Percentiles rank a stretch among this genome's conserved stretches.
phyloP scores from a whole-genome alignment of 2,888 invertebrate species.

The Noctuana brunneofusca region DNA sequence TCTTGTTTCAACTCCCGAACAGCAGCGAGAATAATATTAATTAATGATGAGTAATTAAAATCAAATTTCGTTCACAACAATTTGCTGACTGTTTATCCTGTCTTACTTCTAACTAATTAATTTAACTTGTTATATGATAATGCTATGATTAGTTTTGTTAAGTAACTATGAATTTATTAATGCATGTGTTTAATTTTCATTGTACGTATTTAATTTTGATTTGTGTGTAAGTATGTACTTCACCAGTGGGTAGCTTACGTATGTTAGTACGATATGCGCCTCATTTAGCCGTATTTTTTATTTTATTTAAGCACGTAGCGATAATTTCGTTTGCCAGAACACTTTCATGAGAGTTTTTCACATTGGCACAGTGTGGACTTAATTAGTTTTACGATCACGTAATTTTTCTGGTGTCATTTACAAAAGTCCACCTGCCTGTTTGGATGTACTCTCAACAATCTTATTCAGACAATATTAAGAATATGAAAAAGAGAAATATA shows the following conservation, averaged over 20 bases:
- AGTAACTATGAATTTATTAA: neutral
- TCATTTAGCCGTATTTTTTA: conserved; percentile 43
- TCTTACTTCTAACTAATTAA: neutral
- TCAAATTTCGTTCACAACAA: neutral
- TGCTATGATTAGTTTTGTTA: neutral
- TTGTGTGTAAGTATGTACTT: neutral
- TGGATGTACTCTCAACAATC: conserved; percentile 21
- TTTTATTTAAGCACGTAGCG: conserved; percentile 44
- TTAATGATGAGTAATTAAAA: too few relatives aligned
- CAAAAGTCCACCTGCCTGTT: conserved; percentile 6
- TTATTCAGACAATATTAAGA: conserved; percentile 24
- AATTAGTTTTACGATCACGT: conserved; percentile 13
- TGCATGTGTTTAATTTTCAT: conserved; percentile 20
- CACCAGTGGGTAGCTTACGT: neutral
- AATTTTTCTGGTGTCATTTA: neutral
- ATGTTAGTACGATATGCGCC: conserved; percentile 30
- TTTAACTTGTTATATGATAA: neutral
- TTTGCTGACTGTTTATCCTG: neutral
- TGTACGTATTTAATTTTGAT: too few relatives aligned
- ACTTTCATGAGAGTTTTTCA: conserved; percentile 49
- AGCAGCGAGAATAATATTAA: too few relatives aligned
- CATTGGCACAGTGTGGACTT: conserved; percentile 39
- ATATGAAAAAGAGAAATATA: neutral
- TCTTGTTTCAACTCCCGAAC: too few relatives aligned
- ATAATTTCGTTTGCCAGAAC: conserved; percentile 49